Evolutionary conservation across 2,113 vertebrate genomes (phyloP), one percentile per base, ranked within the genome.

Genomic region (Numenius arquata): DNA sequence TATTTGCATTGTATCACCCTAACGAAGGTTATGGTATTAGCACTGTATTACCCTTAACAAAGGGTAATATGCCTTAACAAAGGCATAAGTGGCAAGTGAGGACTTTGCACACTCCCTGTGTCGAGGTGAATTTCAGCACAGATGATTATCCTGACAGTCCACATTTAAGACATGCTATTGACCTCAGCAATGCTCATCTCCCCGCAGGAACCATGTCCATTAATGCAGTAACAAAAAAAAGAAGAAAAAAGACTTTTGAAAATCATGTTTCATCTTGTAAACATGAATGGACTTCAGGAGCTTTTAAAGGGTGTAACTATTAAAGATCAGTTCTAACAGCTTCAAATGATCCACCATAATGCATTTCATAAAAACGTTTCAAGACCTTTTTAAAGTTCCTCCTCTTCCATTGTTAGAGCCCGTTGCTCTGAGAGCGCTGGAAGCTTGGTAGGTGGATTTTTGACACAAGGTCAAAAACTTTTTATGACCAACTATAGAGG

Each of bases 311-410:
- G 9, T 59, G 10, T 45, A 76, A 34, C 65, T 88, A 87, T 82
- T 86, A 93, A 72, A 62, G 52, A 68, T 89, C 58, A 85, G 61
- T 48, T 95, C 41, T 52, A 95, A 91, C 70, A 79, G n/a, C 68
- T 96, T 80, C 84, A 94, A 96, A 97, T 12, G 5, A 75, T 82
- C 29, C 36, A 66, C 61, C 40, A 83, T 17, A 63, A 75, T 29
- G 11, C 61, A 36, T 83, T 96, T 90, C 79, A 80, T 25, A 56
- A 95, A 96, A 91, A 15, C 50, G 20, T 85, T 93, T 72, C 93
- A 84, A 95, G 34, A 81, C 16, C 38, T 81, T 88, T 95, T 58
- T 75, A 59, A 92, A 88, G 61, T 79, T 95, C 59, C 65, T 90
- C 59, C 50, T 47, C 87, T 83, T 23, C 58, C 88, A 86, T 53